Evolutionary conservation across 2,113 vertebrate species (phyloP).

Genomic region (Raja brachyura): DNA sequence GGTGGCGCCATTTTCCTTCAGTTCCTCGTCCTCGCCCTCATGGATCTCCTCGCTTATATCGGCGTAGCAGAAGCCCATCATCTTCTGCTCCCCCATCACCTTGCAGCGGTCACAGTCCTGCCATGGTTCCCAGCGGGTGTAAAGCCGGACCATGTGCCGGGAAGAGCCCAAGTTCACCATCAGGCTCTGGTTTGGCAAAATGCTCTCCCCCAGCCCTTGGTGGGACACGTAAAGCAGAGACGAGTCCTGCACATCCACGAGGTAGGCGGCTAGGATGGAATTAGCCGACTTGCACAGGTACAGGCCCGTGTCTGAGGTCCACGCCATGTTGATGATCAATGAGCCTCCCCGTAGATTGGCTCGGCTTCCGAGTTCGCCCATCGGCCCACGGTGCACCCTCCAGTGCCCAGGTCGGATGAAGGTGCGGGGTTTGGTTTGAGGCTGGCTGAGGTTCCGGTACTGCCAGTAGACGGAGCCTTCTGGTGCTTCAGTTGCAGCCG

Average conservation of each 20-base stretch:
- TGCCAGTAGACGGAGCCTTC: too few relatives aligned
- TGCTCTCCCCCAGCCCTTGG: background rate
- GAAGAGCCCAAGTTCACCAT: background rate
- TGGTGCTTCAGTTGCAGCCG: too few relatives aligned
- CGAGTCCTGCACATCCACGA: background rate
- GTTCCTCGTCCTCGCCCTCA: too few relatives aligned
- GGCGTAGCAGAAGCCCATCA: constrained; percentile 45
- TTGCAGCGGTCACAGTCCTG: constrained; percentile 42
- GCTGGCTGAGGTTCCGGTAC: constrained; percentile 30
- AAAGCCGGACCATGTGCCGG: background rate
- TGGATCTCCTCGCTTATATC: constrained; percentile 42
- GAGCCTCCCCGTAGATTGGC: background rate
- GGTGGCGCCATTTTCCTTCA: background rate
- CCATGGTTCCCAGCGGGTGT: constrained; percentile 41
- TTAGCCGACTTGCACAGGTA: background rate
- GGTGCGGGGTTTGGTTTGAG: background rate
- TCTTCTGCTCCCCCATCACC: constrained; percentile 44
- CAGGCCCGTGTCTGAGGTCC: background rate
- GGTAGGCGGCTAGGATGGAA: background rate
- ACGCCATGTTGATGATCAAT: background rate
- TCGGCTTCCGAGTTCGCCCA: background rate
- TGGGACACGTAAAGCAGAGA: background rate
- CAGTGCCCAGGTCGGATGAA: background rate
- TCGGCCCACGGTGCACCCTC: too few relatives aligned
- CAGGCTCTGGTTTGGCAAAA: background rate